A percentile compares a stretch with the other conserved stretches of the same genome.
Evolutionary conservation across 2,113 vertebrate genomes (phyloP).

Genomic region (Muntiacus muntjak): DNA sequence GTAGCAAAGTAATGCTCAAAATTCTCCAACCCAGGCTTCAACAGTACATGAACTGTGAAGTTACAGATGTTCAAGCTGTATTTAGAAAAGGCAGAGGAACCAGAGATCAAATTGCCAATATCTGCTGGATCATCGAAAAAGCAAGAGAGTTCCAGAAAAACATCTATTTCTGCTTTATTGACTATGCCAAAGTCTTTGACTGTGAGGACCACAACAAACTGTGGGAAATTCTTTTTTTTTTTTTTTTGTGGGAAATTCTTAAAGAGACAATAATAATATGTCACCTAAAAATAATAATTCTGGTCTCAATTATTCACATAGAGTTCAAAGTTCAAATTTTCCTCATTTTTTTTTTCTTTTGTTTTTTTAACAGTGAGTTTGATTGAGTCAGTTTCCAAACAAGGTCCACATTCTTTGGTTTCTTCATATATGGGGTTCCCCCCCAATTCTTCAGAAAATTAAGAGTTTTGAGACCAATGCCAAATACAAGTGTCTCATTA

Average conservation of each 20-base stretch:
- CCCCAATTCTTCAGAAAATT: background rate
- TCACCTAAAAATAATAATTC: background rate
- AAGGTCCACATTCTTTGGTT: background rate
- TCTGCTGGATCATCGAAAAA: background rate
- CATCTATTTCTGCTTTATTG: background rate
- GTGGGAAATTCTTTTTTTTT: background rate
- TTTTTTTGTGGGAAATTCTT: background rate
- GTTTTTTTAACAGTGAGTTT: background rate
- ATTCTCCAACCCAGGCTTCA: background rate
- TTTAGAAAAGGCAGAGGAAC: background rate
- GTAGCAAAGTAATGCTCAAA: background rate
- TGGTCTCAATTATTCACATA: background rate
- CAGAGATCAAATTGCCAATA: background rate
- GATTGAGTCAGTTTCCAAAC: background rate
- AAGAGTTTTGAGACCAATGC: background rate
- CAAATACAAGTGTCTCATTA: background rate
- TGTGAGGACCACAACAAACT: background rate
- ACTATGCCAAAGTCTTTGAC: background rate
- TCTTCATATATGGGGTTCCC: background rate
- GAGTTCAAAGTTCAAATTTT: background rate
- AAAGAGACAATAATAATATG: background rate
- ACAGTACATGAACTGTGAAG: background rate
- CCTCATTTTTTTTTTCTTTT: background rate
- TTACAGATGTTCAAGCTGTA: background rate
- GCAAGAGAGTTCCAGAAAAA: background rate